Evolutionary conservation across 1,140 invertebrate species (phyloP), one percentile per base, ranked within the genome.

Genomic region (Trissolcus basalis): DNA sequence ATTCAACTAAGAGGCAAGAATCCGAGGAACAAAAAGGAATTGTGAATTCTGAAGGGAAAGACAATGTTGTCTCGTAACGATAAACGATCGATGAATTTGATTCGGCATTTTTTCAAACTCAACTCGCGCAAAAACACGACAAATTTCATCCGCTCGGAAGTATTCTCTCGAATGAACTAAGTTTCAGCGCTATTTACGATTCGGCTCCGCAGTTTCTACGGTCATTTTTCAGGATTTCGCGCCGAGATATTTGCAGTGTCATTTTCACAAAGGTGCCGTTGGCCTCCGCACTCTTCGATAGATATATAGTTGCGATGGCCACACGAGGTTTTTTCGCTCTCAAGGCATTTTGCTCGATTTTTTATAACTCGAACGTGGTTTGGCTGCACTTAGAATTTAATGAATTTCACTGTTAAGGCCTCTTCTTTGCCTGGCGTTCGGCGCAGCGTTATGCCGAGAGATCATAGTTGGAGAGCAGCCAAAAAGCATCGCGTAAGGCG

Each of bases 351-450:
- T 47, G 36, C 64, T 53, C 45, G 9, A 59, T 58, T 61, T 72
- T 54, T 65, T 51, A 48, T 59, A 67, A 47, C 51, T 55, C 56
- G 32, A 48, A 50, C 43, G 45, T 58, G 59, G 58, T 51, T 41
- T 63, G 51, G 43, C 9, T 14, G 58, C 54, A 64, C 54, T 75
- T 58, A 43, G 53, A 77, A 68, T 77, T 68, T 72, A 71, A 72
- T 63, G 75, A 77, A 77, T 68, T 72, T 51, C 61, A 16, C 58
- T 49, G 68, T 72, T 72, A 77, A 77, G 60, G 51, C 60, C 39
- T 16, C 27, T 45, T 8, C 14, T 15, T 54, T 14, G 1, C n/a
- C 11, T 58, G 12, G 19, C 15, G 48, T 77, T 63, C 67, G 16
- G 65, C 41, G 64, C 63, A 64, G 50, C 55, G 19, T 77, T 77